Evolutionary conservation across 1,140 invertebrate genomes (phyloP).

Genomic region (Atta colombica): DNA sequence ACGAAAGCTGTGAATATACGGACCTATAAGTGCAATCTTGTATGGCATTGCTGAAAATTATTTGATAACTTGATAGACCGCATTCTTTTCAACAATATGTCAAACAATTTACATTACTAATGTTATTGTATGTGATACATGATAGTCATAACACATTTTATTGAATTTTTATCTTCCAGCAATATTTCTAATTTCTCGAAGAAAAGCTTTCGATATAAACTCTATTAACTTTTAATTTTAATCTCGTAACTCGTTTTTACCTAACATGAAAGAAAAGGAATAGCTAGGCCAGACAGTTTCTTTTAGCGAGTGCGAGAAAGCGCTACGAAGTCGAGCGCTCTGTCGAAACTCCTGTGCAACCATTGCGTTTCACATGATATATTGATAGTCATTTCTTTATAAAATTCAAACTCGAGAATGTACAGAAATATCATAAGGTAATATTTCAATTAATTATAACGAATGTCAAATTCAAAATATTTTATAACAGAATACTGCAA

Average conservation of each 20-base stretch:
- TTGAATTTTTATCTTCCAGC: slow-evolving; percentile 6
- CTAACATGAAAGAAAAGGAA: slow-evolving; percentile 11
- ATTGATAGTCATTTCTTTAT: not conserved
- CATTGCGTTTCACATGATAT: slow-evolving; percentile 28
- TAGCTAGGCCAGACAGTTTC: not conserved
- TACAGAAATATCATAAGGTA: not conserved
- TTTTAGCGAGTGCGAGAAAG: slow-evolving; percentile 58
- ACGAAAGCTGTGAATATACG: no score
- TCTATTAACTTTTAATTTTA: slow-evolving; percentile 13
- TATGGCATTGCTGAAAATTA: not conserved
- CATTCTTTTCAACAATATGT: slow-evolving; percentile 4
- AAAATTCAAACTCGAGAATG: slow-evolving; percentile 9
- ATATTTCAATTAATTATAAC: not conserved
- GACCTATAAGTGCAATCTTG: no score
- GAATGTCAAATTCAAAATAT: slow-evolving; percentile 2
- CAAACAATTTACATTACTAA: not conserved
- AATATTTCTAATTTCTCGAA: not conserved
- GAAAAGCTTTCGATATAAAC: not conserved
- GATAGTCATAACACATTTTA: not conserved
- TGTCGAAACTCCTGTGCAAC: not conserved
- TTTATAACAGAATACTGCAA: not conserved
- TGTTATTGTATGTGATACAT: not conserved
- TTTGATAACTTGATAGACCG: not conserved
- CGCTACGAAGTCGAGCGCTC: slow-evolving; percentile 28
- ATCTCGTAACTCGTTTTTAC: slow-evolving; percentile 22